Percentiles rank a stretch among this genome's conserved stretches.
These are phyloP conservation scores for Patiria pectinifera DNA, from an alignment of 53 echinoderm and acorn worm species.

Conservation along the genomic window DNA sequence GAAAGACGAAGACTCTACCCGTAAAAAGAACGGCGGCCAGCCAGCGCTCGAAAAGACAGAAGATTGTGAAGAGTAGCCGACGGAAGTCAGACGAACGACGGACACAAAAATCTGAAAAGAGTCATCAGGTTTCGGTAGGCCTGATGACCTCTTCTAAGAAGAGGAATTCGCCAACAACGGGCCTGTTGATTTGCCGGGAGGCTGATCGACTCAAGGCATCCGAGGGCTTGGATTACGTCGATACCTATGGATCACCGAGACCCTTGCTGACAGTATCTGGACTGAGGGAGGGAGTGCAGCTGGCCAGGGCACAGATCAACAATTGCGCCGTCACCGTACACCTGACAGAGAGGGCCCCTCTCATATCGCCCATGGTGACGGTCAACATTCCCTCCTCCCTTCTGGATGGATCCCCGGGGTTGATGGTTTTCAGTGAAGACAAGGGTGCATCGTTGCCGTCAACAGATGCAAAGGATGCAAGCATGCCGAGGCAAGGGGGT, in stretches of 20 bases:
- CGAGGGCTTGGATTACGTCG: slow-evolving; percentile 44
- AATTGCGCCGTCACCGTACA: slow-evolving; percentile 51
- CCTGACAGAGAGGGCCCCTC: slow-evolving; percentile 31
- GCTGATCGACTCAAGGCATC: slow-evolving; percentile 46
- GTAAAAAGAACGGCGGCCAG: background rate
- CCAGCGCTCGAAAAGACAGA: background rate
- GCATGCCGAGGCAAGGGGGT: background rate
- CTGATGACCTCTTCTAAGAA: background rate
- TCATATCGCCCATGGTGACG: slow-evolving; percentile 61
- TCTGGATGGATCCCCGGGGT: background rate
- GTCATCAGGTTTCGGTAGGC: background rate
- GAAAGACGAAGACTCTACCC: background rate
- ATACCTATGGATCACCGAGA: slow-evolving; percentile 30
- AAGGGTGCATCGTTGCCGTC: background rate
- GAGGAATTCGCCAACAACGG: slow-evolving; percentile 10
- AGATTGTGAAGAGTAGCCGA: background rate
- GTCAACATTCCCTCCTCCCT: slow-evolving; percentile 40
- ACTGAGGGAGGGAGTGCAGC: background rate
- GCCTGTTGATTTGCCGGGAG: slow-evolving; percentile 44
- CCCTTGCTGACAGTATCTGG: background rate
- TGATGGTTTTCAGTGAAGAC: background rate
- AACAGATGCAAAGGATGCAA: background rate
- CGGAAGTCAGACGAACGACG: too few species aligned
- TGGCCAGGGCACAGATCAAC: slow-evolving; percentile 37
- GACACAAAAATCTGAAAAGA: background rate